Evolutionary conservation across 2,113 vertebrate species (phyloP).

Genomic region (Acrocephalus kingi): DNA sequence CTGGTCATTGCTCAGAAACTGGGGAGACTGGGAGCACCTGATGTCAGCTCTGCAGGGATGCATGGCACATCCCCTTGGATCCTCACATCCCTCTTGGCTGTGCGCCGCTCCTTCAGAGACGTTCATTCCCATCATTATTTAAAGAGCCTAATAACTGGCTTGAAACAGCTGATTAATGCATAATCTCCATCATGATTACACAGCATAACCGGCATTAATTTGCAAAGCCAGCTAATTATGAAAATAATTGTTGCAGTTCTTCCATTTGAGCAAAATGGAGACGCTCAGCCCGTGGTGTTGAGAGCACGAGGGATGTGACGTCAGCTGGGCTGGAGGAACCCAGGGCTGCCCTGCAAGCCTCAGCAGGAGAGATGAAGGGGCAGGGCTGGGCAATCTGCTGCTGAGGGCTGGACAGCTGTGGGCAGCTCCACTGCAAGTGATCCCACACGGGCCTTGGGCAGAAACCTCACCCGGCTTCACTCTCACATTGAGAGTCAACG

Average conservation of each 20-base stretch:
- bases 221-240: constrained; percentile 79
- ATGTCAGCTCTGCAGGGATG: background rate
- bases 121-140: constrained; percentile 68
- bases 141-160: constrained; percentile 79
- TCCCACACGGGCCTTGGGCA: accelerated
- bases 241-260: constrained; percentile 79
- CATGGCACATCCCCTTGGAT: accelerated
- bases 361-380: background rate
- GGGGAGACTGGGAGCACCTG: accelerated
- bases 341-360: background rate
- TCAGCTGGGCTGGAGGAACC: background rate
- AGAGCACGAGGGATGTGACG: background rate
- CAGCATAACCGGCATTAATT: constrained; percentile 81
- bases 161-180: constrained; percentile 80
- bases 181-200: constrained; percentile 82
- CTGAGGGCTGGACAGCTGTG: background rate
- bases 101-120: constrained; percentile 37
- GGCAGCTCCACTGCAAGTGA: background rate
- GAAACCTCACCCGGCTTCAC: accelerated
- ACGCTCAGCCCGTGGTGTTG: background rate
- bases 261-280: constrained; percentile 71
- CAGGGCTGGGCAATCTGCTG: background rate
- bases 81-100: background rate
- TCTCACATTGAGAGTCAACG: background rate
- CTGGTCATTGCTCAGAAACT: too few relatives aligned